phyloP scores from a whole-genome alignment of 1,140 invertebrate genomes.

The Neodiprion virginianus region DNA sequence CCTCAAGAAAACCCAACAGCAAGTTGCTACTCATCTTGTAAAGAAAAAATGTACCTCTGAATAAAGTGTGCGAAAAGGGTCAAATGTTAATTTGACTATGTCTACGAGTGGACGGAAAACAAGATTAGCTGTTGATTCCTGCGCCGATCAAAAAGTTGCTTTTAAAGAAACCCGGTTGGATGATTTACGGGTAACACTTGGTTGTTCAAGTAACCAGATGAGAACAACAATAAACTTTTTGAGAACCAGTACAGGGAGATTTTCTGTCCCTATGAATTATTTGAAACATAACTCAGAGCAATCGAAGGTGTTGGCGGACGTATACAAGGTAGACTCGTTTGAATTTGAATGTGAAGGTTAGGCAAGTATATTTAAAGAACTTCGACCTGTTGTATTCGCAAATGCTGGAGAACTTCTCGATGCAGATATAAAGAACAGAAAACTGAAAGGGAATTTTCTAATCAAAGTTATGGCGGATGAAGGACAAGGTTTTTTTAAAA shows the following conservation, averaged over 20 bases:
- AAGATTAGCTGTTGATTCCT: slow-evolving; percentile 10
- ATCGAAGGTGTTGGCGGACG: slow-evolving; percentile 14
- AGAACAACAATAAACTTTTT: slow-evolving; percentile 25
- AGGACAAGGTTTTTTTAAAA: slow-evolving; percentile 24
- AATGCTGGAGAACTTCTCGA: slow-evolving; percentile 20
- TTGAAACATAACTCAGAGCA: slow-evolving; percentile 11
- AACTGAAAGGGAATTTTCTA: slow-evolving; percentile 15
- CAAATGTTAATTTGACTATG: slow-evolving; percentile 10
- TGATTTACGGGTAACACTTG: slow-evolving; percentile 14
- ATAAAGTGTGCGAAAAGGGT: background rate
- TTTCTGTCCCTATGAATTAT: slow-evolving; percentile 14
- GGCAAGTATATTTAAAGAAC: background rate
- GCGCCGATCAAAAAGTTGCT: background rate
- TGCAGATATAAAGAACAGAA: slow-evolving; percentile 11
- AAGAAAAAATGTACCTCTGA: slow-evolving; percentile 12
- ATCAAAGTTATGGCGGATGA: slow-evolving; percentile 23
- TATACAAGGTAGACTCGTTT: slow-evolving; percentile 17
- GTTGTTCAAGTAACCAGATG: slow-evolving; percentile 18
- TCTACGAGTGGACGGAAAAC: slow-evolving; percentile 9
- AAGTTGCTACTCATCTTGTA: slow-evolving; percentile 12
- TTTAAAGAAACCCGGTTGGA: slow-evolving; percentile 22
- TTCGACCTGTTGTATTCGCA: slow-evolving; percentile 18
- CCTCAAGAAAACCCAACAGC: slow-evolving; percentile 19
- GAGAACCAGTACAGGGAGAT: slow-evolving; percentile 23
- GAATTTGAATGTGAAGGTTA: slow-evolving; percentile 22